A percentile compares a stretch with the other conserved stretches of the same genome.
Conservation (phyloP, 2,113 vertebrate genomes). For the Neodontobutis hainanensis region DNA sequence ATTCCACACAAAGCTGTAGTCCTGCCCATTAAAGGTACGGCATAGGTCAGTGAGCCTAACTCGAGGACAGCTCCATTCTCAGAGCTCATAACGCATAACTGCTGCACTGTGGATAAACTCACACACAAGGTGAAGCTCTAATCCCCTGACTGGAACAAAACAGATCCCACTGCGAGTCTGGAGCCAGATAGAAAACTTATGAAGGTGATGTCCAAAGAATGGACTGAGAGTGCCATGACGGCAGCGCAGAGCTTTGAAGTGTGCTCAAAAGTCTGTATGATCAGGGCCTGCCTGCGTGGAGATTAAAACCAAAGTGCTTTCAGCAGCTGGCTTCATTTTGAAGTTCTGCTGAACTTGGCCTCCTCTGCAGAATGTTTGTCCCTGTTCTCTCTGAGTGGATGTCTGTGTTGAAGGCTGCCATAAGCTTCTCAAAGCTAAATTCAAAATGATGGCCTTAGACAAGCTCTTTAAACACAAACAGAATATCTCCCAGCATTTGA, state of each 20-base stretch:
- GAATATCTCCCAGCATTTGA: constrained; percentile 29
- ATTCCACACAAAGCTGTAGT: constrained; percentile 45
- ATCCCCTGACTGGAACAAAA: constrained; percentile 73
- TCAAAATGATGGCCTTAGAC: constrained; percentile 53
- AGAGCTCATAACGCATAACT: constrained; percentile 60
- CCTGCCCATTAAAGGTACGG: constrained; percentile 62
- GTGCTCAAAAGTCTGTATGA: constrained; percentile 60
- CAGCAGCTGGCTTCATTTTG: constrained; percentile 54
- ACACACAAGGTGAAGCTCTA: constrained; percentile 59
- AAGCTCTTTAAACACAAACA: constrained; percentile 56
- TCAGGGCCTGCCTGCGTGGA: constrained; percentile 48
- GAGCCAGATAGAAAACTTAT: constrained; percentile 57
- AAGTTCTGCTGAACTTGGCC: constrained; percentile 60
- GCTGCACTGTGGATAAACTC: constrained; percentile 66
- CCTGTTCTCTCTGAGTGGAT: constrained; percentile 18
- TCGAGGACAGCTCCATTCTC: constrained; percentile 43
- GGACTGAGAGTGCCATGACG: constrained; percentile 53
- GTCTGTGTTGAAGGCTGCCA: constrained; percentile 37
- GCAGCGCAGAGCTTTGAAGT: constrained; percentile 67
- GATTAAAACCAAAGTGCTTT: constrained; percentile 70
- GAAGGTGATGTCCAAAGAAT: constrained; percentile 62
- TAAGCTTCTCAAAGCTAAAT: constrained; percentile 57
- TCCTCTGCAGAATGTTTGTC: constrained; percentile 53
- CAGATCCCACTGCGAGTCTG: constrained; percentile 55
- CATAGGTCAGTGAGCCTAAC: constrained; percentile 58